These are phyloP conservation scores for Otolemur garnettii DNA, from an alignment of 2,113 vertebrate species.

Conservation along the genomic window DNA sequence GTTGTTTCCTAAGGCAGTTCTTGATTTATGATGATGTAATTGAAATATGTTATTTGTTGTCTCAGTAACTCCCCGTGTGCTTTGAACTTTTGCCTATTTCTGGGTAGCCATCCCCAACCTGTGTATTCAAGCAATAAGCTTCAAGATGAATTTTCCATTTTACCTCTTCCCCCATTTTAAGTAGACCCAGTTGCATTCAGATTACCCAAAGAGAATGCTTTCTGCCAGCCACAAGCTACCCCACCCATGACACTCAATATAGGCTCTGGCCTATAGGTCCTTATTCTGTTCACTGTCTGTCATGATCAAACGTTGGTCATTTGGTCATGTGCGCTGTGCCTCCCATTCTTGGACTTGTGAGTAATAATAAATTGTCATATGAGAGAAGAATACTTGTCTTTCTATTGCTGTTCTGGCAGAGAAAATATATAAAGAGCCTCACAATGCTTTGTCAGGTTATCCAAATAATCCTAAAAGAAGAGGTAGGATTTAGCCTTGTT, in stretches of 20 bases:
- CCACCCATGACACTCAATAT: background rate
- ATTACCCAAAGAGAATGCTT: background rate
- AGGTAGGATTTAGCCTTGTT: background rate
- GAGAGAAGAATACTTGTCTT: background rate
- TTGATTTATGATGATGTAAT: background rate
- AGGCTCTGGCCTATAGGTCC: accelerated
- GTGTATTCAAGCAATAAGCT: background rate
- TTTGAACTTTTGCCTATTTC: background rate
- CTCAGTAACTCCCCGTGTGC: background rate
- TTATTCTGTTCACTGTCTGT: background rate
- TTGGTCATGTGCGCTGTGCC: background rate
- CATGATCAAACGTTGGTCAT: background rate
- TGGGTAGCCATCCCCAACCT: background rate
- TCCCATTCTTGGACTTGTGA: background rate
- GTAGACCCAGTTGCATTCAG: background rate
- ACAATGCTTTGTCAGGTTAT: background rate
- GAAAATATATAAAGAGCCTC: background rate
- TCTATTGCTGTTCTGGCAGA: background rate
- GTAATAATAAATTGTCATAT: background rate
- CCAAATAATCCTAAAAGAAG: background rate
- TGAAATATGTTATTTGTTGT: background rate
- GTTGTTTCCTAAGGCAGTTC: conserved; percentile 2
- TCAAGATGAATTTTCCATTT: background rate
- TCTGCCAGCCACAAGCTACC: background rate
- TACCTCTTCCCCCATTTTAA: background rate